Conservation (phyloP, 2,888 invertebrate genomes). For the Cecidostiba fungosa region DNA sequence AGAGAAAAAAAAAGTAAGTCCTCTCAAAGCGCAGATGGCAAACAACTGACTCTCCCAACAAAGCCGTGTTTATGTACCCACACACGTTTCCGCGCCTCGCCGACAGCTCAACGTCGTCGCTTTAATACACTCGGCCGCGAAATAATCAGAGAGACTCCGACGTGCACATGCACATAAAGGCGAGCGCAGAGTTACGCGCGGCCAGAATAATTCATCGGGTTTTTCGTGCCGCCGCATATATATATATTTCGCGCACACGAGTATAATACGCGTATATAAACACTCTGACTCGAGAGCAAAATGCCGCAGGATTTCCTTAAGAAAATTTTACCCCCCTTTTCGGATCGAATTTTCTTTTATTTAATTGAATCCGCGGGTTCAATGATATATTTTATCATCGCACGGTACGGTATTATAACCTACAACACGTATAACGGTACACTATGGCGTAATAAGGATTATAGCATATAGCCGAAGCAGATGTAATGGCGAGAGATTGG, state of each 20-base stretch:
- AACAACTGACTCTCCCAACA: no score
- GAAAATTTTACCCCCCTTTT: background rate
- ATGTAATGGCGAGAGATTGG: background rate
- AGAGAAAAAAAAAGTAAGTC: no score
- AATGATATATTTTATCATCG: no score
- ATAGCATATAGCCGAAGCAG: background rate
- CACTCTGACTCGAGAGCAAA: background rate
- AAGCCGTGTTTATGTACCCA: no score
- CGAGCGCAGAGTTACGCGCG: conserved; percentile 28
- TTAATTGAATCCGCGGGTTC: conserved; percentile 22
- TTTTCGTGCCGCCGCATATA: conserved; percentile 2
- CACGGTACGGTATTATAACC: no score
- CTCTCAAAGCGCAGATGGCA: no score
- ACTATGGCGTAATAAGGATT: background rate
- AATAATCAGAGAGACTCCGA: conserved; percentile 18
- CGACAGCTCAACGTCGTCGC: background rate
- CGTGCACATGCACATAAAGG: background rate
- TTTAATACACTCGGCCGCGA: background rate
- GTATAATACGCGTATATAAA: background rate
- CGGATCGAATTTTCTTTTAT: conserved; percentile 33
- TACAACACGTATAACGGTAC: no score
- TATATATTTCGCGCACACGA: background rate
- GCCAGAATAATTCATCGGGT: conserved; percentile 44
- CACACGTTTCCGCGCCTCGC: no score
- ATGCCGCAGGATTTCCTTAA: background rate